A percentile compares a stretch with the other conserved stretches of the same genome.
Conservation (phyloP, 2,888 invertebrate genomes). For the Sacculina carcini region DNA sequence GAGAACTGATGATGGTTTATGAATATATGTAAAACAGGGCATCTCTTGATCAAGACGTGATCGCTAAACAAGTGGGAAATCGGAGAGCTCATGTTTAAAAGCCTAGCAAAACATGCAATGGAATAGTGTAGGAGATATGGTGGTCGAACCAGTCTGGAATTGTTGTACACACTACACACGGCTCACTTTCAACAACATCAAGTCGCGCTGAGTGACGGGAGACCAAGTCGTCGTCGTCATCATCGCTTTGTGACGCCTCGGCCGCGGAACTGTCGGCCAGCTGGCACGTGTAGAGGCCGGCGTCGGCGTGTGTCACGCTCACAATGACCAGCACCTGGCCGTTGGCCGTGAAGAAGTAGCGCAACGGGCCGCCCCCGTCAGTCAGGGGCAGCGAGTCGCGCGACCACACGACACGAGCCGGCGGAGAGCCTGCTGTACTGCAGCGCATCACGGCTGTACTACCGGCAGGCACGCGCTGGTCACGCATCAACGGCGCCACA, state of each 20-base stretch:
- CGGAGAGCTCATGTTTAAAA: too few relatives aligned
- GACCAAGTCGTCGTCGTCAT: too few relatives aligned
- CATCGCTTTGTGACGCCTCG: slow-evolving; percentile 39
- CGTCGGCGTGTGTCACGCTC: slow-evolving; percentile 45
- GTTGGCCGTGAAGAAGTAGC: slow-evolving; percentile 63
- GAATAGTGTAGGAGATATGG: too few relatives aligned
- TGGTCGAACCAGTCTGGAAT: too few relatives aligned
- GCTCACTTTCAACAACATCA: too few relatives aligned
- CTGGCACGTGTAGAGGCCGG: slow-evolving; percentile 66
- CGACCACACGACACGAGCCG: slow-evolving; percentile 52
- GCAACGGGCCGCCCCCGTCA: slow-evolving; percentile 41
- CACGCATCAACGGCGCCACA: slow-evolving; percentile 54
- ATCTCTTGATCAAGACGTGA: too few relatives aligned
- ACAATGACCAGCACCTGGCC: slow-evolving; percentile 68
- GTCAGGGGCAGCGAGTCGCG: slow-evolving; percentile 52
- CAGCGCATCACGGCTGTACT: slow-evolving; percentile 67
- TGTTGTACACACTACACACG: too few relatives aligned
- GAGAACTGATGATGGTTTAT: too few relatives aligned
- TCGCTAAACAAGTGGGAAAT: too few relatives aligned
- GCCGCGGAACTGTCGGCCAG: slow-evolving; percentile 61
- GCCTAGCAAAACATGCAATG: too few relatives aligned
- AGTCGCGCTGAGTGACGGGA: too few relatives aligned
- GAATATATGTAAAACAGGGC: too few relatives aligned
- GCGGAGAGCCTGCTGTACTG: slow-evolving; percentile 56
- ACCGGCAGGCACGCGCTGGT: slow-evolving; percentile 53